Evolutionary conservation across 2,888 invertebrate genomes (phyloP).

Genomic region (Netelia fuscicornis): DNA sequence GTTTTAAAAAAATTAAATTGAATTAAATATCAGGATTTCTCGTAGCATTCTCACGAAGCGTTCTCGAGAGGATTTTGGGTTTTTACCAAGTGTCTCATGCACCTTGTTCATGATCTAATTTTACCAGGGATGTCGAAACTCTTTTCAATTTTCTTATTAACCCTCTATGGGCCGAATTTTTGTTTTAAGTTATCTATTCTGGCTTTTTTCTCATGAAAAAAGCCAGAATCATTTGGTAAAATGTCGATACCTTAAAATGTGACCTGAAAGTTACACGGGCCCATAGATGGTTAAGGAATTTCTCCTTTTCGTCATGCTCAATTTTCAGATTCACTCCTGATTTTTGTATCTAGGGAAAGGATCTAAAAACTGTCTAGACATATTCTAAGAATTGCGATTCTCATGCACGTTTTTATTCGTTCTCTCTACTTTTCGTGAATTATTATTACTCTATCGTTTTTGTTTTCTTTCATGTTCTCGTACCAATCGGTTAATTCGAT

Average conservation of each 20-base stretch:
- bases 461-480: neutral
- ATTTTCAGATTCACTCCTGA: neutral
- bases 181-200: too few relatives aligned
- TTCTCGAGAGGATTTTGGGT: slow-evolving; percentile 12
- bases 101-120: slow-evolving; percentile 20
- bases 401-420: slow-evolving; percentile 35
- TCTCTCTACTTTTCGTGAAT: neutral
- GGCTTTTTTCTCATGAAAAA: too few relatives aligned
- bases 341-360: neutral
- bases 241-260: too few relatives aligned
- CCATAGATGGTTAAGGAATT: too few relatives aligned
- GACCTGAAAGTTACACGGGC: too few relatives aligned
- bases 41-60: neutral
- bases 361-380: slow-evolving; percentile 16
- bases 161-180: too few relatives aligned
- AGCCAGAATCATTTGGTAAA: too few relatives aligned
- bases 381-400: slow-evolving; percentile 32
- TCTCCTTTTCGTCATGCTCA: slow-evolving; percentile 18
- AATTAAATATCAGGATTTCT: too few relatives aligned
- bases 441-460: neutral
- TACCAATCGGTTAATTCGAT: slow-evolving; percentile 4
- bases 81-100: slow-evolving; percentile 31
- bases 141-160: neutral
- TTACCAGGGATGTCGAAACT: neutral
- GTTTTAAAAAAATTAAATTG: too few relatives aligned